Percentiles rank a stretch among this genome's conserved stretches.
phyloP scores from a whole-genome alignment of 2,113 vertebrate species.

The Nesospiza acunhae region DNA sequence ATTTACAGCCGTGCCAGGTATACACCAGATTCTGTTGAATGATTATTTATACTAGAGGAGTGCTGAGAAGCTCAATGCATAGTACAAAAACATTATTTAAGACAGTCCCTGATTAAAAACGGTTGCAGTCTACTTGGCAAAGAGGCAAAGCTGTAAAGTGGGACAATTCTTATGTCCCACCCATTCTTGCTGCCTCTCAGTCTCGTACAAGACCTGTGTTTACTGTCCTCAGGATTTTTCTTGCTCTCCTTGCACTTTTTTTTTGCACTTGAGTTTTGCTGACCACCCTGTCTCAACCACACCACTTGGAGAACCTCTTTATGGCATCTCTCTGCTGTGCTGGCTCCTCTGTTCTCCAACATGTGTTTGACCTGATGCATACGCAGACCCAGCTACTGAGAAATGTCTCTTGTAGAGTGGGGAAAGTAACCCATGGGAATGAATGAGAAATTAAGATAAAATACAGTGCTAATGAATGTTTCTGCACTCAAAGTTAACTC shows the following conservation, averaged over 20 bases:
- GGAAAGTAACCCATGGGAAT: background rate
- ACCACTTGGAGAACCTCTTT: background rate
- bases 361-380: background rate
- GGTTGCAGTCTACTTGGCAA: background rate
- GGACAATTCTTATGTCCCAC: background rate
- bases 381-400: background rate
- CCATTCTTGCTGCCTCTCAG: background rate
- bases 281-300: background rate
- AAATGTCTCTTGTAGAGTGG: background rate
- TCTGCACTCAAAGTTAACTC: background rate
- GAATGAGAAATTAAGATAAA: conserved; percentile 14
- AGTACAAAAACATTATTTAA: background rate
- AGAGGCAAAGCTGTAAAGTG: background rate
- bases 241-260: background rate
- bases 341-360: background rate
- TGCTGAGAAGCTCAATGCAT: background rate
- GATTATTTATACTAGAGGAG: background rate
- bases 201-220: background rate
- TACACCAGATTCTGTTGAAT: background rate
- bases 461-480: background rate
- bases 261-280: background rate
- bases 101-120: background rate
- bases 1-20: background rate
- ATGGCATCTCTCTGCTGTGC: background rate
- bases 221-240: background rate